A percentile compares a stretch with the other conserved stretches of the same genome.
phyloP scores from a whole-genome alignment of 2,113 vertebrate species.

The cattle (Bos taurus) region DNA sequence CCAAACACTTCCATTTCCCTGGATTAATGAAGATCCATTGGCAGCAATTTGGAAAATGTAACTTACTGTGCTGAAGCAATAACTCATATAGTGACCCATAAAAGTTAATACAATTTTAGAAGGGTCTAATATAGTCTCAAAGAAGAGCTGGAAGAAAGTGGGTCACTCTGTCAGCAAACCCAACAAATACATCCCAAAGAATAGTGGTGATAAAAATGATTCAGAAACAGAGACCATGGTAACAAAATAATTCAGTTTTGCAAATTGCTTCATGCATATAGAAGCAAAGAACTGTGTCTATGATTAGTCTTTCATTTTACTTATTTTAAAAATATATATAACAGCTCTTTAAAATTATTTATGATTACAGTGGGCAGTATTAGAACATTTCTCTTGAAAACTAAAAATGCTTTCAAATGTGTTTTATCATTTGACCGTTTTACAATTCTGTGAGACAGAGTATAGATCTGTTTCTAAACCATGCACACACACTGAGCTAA shows the following conservation, averaged over 20 bases:
- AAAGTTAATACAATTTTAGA: slow-evolving; percentile 39
- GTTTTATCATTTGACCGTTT: not conserved
- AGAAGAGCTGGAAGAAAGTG: slow-evolving; percentile 20
- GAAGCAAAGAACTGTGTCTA: not conserved
- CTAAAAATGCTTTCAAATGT: not conserved
- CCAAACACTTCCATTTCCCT: slow-evolving; percentile 12
- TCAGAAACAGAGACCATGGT: not conserved
- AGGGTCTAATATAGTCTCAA: not conserved
- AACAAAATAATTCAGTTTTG: not conserved
- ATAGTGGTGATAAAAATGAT: not conserved
- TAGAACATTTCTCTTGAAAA: not conserved
- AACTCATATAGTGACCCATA: slow-evolving; percentile 36
- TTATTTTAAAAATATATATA: not conserved
- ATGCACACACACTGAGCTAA: not conserved
- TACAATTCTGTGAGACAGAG: not conserved
- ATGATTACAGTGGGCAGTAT: not conserved
- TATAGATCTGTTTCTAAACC: not conserved
- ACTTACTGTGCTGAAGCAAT: slow-evolving; percentile 48
- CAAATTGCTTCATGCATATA: not conserved
- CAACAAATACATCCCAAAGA: not conserved
- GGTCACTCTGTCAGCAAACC: slow-evolving; percentile 24
- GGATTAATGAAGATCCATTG: not conserved
- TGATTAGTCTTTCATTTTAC: not conserved
- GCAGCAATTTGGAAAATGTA: slow-evolving; percentile 13
- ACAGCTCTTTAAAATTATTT: not conserved